Evolutionary conservation across 2,113 vertebrate species (phyloP).

Genomic region (Butorides virescens): DNA sequence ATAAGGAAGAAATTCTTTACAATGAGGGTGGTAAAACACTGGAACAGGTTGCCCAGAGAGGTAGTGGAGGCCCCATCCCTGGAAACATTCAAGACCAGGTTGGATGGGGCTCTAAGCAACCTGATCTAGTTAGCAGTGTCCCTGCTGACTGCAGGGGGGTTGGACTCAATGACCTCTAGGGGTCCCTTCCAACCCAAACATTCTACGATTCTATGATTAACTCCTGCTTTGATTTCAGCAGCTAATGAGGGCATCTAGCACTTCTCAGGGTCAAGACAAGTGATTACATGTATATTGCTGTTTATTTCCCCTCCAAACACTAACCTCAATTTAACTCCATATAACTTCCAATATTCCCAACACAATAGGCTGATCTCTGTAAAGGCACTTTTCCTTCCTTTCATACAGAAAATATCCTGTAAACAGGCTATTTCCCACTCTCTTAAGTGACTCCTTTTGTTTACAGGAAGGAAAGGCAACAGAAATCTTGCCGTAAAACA

Average conservation of each 20-base stretch:
- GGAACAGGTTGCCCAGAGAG: no score
- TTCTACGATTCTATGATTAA: no score
- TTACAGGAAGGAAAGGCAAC: slow-evolving; percentile 70
- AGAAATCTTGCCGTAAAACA: slow-evolving; percentile 38
- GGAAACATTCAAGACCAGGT: no score
- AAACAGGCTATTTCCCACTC: slow-evolving; percentile 60
- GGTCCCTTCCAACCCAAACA: no score
- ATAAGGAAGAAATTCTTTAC: no score
- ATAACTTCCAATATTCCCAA: not conserved
- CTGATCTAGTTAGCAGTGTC: no score
- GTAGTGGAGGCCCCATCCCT: no score
- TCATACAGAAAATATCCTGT: slow-evolving; percentile 73
- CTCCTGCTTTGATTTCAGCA: not conserved
- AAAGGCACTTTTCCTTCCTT: slow-evolving; percentile 82
- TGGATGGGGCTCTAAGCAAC: no score
- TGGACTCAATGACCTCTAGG: no score
- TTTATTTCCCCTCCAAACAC: not conserved
- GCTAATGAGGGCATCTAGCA: not conserved
- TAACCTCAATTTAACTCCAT: not conserved
- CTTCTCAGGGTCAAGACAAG: not conserved
- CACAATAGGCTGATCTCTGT: slow-evolving; percentile 60
- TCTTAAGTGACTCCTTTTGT: slow-evolving; percentile 56
- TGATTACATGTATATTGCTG: not conserved
- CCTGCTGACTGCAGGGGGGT: no score
- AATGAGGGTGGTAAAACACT: no score